Conservation (phyloP, 1,140 invertebrate species). For the Aphaenogaster rudis region DNA sequence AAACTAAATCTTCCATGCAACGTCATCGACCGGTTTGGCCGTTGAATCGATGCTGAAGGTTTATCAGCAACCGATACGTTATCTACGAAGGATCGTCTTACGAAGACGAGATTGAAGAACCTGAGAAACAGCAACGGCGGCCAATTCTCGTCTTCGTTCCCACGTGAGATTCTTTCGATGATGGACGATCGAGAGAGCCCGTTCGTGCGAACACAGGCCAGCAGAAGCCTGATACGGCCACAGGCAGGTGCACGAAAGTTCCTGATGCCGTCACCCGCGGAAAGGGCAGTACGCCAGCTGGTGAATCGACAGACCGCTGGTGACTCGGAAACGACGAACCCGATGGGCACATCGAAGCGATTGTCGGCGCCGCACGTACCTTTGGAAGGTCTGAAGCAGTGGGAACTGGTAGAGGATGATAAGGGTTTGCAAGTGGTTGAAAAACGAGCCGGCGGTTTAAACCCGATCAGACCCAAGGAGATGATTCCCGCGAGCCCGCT, state of each 20-base stretch:
- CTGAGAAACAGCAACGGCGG: neutral
- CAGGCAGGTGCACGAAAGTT: constrained; percentile 30
- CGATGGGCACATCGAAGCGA: constrained; percentile 39
- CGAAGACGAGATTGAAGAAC: neutral
- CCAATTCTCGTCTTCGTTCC: neutral
- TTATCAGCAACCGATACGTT: neutral
- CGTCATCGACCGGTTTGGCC: neutral
- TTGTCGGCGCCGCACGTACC: constrained; percentile 36
- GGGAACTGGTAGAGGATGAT: constrained; percentile 80
- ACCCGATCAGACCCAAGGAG: constrained; percentile 10
- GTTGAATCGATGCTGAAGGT: constrained; percentile 60
- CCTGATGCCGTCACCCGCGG: constrained; percentile 9
- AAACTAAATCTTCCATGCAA: constrained; percentile 35
- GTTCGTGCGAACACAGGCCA: constrained; percentile 61
- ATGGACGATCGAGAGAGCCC: constrained; percentile 72
- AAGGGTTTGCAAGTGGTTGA: constrained; percentile 77
- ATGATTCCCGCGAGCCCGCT: neutral
- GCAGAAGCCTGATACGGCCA: constrained; percentile 62
- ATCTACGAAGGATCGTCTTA: constrained; percentile 28
- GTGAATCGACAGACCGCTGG: constrained; percentile 32
- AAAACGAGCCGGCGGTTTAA: constrained; percentile 51
- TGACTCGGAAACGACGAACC: constrained; percentile 47
- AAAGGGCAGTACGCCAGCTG: constrained; percentile 33
- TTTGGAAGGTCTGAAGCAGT: constrained; percentile 79
- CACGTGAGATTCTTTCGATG: neutral